phyloP scores from a whole-genome alignment of 1,140 invertebrate species.

The Cryptotermes secundus region DNA sequence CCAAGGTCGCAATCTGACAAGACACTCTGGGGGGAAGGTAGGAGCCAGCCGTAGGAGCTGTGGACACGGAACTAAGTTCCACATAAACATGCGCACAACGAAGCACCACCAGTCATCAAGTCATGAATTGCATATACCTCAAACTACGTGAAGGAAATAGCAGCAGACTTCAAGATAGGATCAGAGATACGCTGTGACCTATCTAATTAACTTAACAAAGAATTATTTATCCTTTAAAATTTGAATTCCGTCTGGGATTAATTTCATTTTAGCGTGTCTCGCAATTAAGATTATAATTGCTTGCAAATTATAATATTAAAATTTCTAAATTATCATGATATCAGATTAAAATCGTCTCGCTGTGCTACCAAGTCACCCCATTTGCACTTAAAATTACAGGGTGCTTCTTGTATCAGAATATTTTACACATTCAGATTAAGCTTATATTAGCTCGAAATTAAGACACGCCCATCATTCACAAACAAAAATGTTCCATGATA shows the following conservation, averaged over 20 bases:
- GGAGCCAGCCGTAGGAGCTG: not conserved
- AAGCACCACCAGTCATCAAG: not conserved
- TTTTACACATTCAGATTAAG: not conserved
- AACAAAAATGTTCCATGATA: not conserved
- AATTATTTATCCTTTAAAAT: not conserved
- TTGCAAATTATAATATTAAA: not conserved
- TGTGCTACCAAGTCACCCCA: not conserved
- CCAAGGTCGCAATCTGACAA: conserved; percentile 2
- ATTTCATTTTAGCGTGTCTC: not conserved
- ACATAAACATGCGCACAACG: not conserved
- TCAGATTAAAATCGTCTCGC: not conserved
- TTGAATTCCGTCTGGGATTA: not conserved
- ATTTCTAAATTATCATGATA: not conserved
- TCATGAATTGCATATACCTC: not conserved
- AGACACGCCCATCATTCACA: not conserved
- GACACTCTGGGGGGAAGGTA: no score
- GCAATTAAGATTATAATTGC: not conserved
- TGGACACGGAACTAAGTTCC: not conserved
- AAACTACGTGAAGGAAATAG: not conserved
- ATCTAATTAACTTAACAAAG: not conserved
- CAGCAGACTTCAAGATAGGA: not conserved
- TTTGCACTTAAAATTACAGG: not conserved
- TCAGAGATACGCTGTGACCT: not conserved
- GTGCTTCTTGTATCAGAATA: not conserved
- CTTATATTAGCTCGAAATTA: not conserved